phyloP scores from a whole-genome alignment of 2,888 invertebrate species.

The Syritta pipiens region DNA sequence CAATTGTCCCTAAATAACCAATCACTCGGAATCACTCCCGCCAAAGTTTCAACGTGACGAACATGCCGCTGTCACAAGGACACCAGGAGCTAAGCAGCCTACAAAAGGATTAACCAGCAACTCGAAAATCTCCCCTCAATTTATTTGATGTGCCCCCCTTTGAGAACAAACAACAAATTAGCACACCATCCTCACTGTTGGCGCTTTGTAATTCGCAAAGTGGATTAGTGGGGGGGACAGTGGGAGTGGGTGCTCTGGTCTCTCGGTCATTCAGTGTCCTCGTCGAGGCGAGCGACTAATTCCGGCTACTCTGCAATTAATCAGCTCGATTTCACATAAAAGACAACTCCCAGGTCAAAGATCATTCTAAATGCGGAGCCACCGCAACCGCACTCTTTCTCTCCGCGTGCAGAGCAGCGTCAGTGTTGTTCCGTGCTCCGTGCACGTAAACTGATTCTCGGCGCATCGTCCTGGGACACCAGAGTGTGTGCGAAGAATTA shows the following conservation, averaged over 20 bases:
- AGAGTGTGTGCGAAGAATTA: slow-evolving; percentile 21
- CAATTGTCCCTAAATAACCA: slow-evolving; percentile 1
- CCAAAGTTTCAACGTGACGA: background rate
- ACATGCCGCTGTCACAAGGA: background rate
- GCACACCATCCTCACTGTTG: slow-evolving; percentile 7
- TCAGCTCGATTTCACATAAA: slow-evolving; percentile 41
- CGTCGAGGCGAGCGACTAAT: slow-evolving; percentile 21
- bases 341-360: slow-evolving; percentile 24
- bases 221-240: slow-evolving; percentile 17
- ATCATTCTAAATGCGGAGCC: slow-evolving; percentile 17
- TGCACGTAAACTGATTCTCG: slow-evolving; percentile 44
- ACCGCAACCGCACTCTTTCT: slow-evolving; percentile 1
- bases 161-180: slow-evolving; percentile 32
- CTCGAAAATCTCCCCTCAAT: slow-evolving; percentile 7
- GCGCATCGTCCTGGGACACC: slow-evolving; percentile 9
- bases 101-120: slow-evolving; percentile 12
- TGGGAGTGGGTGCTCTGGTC: background rate
- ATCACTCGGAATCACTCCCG: slow-evolving; percentile 19
- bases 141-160: slow-evolving; percentile 11
- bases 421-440: background rate
- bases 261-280: background rate
- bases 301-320: slow-evolving; percentile 33
- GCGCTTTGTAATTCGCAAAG: slow-evolving; percentile 12
- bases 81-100: background rate
- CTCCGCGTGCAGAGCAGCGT: background rate